A percentile compares a stretch with the other conserved stretches of the same genome.
These are phyloP conservation scores for Cisticola juncidis DNA, from an alignment of 2,113 vertebrate genomes.

Conservation along the genomic window DNA sequence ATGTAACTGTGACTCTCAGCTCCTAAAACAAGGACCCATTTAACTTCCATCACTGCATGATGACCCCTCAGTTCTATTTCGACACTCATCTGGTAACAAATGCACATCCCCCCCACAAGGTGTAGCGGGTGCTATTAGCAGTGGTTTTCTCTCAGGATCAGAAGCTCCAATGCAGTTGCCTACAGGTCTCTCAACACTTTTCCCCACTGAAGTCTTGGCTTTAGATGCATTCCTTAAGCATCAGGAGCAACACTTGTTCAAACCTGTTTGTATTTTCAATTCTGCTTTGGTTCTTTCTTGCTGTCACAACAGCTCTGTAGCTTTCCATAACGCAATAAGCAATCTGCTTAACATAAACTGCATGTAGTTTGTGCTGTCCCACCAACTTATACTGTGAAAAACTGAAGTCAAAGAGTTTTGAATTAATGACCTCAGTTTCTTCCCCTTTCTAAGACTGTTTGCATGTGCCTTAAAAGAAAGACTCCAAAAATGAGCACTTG, in stretches of 20 bases:
- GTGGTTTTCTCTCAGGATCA: neutral
- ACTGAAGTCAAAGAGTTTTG: neutral
- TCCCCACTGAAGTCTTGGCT: neutral
- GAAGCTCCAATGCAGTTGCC: neutral
- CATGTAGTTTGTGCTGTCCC: neutral
- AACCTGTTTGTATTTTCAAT: neutral
- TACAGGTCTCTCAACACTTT: neutral
- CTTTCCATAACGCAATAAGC: neutral
- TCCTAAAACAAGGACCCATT: neutral
- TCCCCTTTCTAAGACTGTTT: neutral
- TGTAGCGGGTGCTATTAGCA: neutral
- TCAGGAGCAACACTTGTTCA: neutral
- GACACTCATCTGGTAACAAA: neutral
- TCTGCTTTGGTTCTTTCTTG: neutral
- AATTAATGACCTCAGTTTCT: neutral
- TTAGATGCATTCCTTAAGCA: neutral
- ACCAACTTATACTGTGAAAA: neutral
- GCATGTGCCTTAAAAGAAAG: neutral
- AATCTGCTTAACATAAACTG: neutral
- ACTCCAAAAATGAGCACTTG: neutral
- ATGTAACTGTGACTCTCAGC: neutral
- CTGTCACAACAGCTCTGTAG: neutral
- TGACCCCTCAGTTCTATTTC: neutral
- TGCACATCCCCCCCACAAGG: fast-evolving
- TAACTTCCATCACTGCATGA: neutral